These are phyloP conservation scores for Pectinophora gossypiella DNA, from an alignment of 1,140 invertebrate species.

Conservation along the genomic window DNA sequence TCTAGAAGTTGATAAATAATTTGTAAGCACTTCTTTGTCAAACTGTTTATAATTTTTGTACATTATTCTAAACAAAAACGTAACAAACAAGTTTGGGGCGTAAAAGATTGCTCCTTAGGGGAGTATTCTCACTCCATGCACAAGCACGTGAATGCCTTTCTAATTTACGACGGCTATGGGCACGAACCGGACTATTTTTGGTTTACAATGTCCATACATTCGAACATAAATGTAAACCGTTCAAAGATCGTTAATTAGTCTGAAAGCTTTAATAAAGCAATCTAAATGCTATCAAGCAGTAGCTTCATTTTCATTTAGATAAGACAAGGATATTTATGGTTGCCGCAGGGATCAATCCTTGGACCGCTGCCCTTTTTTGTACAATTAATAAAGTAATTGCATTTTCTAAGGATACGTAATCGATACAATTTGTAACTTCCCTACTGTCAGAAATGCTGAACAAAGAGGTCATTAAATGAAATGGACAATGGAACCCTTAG, in stretches of 20 bases:
- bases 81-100: no score
- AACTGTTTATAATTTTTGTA: no score
- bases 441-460: conserved; percentile 14
- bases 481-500: conserved; percentile 34
- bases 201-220: conserved; percentile 23
- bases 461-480: conserved; percentile 43
- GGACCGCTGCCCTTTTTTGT: not conserved
- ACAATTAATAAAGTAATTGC: not conserved
- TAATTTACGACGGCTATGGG: conserved; percentile 27
- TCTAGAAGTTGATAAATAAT: no score
- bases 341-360: not conserved
- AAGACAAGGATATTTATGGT: conserved; percentile 2
- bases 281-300: conserved; percentile 28
- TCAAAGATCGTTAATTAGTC: conserved; percentile 45
- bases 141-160: conserved; percentile 22
- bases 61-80: no score
- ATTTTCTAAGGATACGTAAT: not conserved
- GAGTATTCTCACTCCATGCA: not conserved
- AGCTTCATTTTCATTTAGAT: conserved; percentile 23
- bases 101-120: not conserved
- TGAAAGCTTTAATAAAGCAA: conserved; percentile 39
- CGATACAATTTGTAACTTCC: not conserved
- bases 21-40: no score
- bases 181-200: conserved; percentile 47
- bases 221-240: conserved; percentile 30